phyloP scores from a whole-genome alignment of 2,888 invertebrate species.

The Ophioninae sp. region DNA sequence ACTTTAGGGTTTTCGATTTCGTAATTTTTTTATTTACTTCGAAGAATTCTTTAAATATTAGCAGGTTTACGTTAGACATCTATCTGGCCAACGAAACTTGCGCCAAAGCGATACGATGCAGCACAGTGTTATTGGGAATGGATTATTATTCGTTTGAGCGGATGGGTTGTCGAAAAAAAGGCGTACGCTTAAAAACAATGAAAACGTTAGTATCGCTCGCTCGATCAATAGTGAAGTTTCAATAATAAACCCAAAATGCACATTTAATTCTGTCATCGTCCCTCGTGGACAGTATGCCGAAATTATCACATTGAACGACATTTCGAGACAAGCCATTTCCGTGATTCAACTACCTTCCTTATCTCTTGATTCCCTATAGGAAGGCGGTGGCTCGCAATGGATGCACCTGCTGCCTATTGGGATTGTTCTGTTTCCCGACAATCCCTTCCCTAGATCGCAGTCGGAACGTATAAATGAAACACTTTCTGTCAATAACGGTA shows the following conservation, averaged over 20 bases:
- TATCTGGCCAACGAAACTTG: constrained; percentile 47
- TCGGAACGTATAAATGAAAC: constrained; percentile 64
- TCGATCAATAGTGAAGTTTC: constrained; percentile 35
- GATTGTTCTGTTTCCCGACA: constrained; percentile 89
- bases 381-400: constrained; percentile 89
- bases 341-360: constrained; percentile 65
- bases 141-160: constrained; percentile 10
- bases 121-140: constrained; percentile 37
- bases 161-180: constrained; percentile 14
- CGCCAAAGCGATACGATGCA: constrained; percentile 22
- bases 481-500: constrained; percentile 44
- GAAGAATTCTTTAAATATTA: constrained; percentile 22
- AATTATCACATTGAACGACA: constrained; percentile 48
- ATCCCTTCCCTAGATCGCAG: constrained; percentile 82
- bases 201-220: constrained; percentile 3
- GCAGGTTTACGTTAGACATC: constrained; percentile 42
- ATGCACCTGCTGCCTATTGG: constrained; percentile 90
- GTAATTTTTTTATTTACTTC: too few species aligned
- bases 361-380: constrained; percentile 81
- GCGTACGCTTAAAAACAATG: constrained; percentile 24
- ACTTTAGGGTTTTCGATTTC: too few species aligned
- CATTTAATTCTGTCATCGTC: constrained; percentile 48
- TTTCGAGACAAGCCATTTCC: constrained; percentile 41
- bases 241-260: constrained; percentile 42
- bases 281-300: constrained; percentile 46